A percentile compares a stretch with the other conserved stretches of the same genome.
These are phyloP conservation scores for Leptobrachium leishanense DNA, from an alignment of 2,113 vertebrate species.

Conservation along the genomic window DNA sequence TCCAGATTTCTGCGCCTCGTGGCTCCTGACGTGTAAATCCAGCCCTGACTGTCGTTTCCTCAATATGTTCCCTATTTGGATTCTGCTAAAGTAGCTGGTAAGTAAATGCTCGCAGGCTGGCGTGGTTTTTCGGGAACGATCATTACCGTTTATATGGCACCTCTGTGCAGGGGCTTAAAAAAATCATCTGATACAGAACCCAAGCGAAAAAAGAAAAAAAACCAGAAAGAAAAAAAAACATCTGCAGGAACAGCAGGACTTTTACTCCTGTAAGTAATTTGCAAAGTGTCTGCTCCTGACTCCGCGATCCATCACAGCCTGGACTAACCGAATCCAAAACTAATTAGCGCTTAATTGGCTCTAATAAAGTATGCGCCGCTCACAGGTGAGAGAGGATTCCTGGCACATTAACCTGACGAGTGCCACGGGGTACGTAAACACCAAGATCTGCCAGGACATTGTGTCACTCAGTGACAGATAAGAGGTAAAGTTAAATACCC, in stretches of 20 bases:
- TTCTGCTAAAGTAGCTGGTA: neutral
- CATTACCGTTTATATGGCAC: slow-evolving; percentile 29
- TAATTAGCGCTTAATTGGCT: slow-evolving; percentile 74
- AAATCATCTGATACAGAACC: slow-evolving; percentile 52
- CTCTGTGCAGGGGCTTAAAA: slow-evolving; percentile 25
- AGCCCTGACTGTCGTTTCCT: neutral
- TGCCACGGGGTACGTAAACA: neutral
- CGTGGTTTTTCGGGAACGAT: slow-evolving; percentile 3
- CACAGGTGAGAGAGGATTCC: slow-evolving; percentile 54
- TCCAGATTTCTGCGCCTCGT: too few relatives aligned
- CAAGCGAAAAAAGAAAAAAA: slow-evolving; percentile 53
- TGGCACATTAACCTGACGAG: slow-evolving; percentile 24
- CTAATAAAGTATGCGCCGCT: slow-evolving; percentile 58
- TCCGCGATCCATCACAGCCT: slow-evolving; percentile 55
- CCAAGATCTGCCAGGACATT: neutral
- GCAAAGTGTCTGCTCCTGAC: slow-evolving; percentile 54
- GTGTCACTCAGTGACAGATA: neutral
- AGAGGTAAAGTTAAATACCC: neutral
- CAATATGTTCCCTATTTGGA: neutral
- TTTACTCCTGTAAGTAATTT: slow-evolving; percentile 49
- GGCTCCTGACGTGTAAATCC: too few relatives aligned
- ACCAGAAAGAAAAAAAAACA: slow-evolving; percentile 62
- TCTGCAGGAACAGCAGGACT: slow-evolving; percentile 58
- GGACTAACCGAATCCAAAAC: slow-evolving; percentile 60
- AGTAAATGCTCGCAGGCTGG: slow-evolving; percentile 17